phyloP scores from a whole-genome alignment of 2,888 invertebrate species.

The Chrysolina oricalcia region DNA sequence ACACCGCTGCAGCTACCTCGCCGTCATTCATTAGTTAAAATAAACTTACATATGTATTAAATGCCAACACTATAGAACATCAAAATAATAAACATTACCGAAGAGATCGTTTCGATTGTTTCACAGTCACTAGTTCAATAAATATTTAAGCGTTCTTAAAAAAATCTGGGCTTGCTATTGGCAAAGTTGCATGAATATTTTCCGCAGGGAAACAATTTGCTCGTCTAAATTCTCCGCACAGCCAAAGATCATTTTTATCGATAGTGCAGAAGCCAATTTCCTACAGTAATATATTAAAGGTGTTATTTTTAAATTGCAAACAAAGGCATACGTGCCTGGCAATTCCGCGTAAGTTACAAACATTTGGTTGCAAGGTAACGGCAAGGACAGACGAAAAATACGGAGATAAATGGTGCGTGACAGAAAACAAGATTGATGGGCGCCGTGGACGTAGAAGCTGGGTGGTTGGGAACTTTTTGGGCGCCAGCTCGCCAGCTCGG shows the following conservation, averaged over 20 bases:
- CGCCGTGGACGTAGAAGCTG: constrained; percentile 57
- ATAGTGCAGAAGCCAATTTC: constrained; percentile 48
- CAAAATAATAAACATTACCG: too few relatives aligned
- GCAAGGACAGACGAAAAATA: constrained; percentile 68
- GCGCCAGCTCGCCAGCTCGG: constrained; percentile 64
- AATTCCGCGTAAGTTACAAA: constrained; percentile 58
- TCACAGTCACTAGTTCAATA: not conserved
- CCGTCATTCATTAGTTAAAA: too few relatives aligned
- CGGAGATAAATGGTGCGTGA: constrained; percentile 71
- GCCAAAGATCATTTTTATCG: constrained; percentile 38
- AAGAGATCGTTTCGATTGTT: not conserved
- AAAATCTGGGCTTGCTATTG: too few relatives aligned
- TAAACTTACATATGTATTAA: too few relatives aligned
- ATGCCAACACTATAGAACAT: too few relatives aligned
- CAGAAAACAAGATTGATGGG: constrained; percentile 71
- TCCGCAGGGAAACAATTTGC: constrained; percentile 4
- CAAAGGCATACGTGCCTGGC: constrained; percentile 60
- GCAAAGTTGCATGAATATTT: not conserved
- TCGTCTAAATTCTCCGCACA: constrained; percentile 25
- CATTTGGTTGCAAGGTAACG: constrained; percentile 64
- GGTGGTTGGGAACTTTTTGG: constrained; percentile 56
- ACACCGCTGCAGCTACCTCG: too few relatives aligned
- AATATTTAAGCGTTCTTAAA: too few relatives aligned
- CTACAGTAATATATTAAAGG: constrained; percentile 54
- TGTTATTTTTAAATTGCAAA: constrained; percentile 58